Percentiles rank a stretch among this genome's conserved stretches.
Evolutionary conservation across 2,888 invertebrate genomes (phyloP).

Genomic region (Tortrix viridana): DNA sequence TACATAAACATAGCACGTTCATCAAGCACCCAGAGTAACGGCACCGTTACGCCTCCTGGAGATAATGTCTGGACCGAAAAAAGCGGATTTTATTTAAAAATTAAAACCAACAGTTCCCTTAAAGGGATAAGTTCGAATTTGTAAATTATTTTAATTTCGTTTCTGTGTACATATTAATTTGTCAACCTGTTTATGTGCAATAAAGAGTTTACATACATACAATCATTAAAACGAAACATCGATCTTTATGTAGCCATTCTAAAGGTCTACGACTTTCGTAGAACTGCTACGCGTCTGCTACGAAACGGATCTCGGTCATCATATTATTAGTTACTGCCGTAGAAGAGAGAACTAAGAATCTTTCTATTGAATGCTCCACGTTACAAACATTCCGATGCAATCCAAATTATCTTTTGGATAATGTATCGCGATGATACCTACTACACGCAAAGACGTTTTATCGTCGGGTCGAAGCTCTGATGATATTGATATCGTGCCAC

Average conservation of each 20-base stretch:
- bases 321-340: too few species aligned
- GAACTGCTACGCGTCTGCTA: constrained; percentile 71
- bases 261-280: constrained; percentile 65
- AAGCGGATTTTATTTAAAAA: constrained; percentile 1
- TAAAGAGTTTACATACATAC: too few species aligned
- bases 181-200: too few species aligned
- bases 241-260: background rate
- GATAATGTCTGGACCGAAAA: background rate
- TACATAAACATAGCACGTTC: constrained; percentile 52
- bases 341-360: background rate
- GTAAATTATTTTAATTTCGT: too few species aligned
- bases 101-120: too few species aligned
- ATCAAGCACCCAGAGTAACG: constrained; percentile 51
- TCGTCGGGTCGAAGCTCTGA: constrained; percentile 39
- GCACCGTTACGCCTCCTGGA: constrained; percentile 47
- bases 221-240: constrained; percentile 2
- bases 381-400: constrained; percentile 7
- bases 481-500: constrained; percentile 14
- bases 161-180: too few species aligned
- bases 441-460: constrained; percentile 20
- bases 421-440: constrained; percentile 24
- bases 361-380: background rate
- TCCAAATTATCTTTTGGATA: constrained; percentile 21
- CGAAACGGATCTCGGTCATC: constrained; percentile 42
- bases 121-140: too few species aligned